Evolutionary conservation across 2,888 invertebrate genomes (phyloP).

Genomic region (Drosophila aldrichi): DNA sequence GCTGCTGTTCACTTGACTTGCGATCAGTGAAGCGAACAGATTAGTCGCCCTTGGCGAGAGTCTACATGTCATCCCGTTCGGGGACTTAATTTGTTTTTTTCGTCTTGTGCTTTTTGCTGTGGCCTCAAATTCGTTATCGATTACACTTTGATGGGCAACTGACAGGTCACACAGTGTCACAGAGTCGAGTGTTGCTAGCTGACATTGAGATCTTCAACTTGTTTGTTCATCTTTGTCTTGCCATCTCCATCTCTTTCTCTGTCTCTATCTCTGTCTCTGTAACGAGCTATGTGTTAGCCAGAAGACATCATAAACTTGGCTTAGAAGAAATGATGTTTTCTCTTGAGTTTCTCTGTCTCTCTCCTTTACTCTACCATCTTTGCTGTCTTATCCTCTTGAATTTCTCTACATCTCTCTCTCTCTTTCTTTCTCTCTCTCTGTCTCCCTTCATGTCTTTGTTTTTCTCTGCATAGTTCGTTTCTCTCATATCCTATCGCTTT

Average conservation of each 20-base stretch:
- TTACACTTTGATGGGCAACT: conserved; percentile 58
- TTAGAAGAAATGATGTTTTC: not conserved
- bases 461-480: no score
- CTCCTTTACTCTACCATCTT: not conserved
- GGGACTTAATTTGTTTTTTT: conserved; percentile 1
- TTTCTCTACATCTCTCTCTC: not conserved
- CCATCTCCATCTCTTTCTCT: not conserved
- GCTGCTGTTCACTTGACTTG: conserved; percentile 24
- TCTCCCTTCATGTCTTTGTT: no score
- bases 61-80: conserved; percentile 23
- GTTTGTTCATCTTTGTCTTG: not conserved
- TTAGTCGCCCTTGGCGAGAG: conserved; percentile 34
- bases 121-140: conserved; percentile 62
- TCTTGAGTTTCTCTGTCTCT: not conserved
- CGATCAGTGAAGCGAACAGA: conserved; percentile 32
- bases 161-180: conserved; percentile 60
- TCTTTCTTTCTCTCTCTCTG: no score
- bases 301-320: not conserved
- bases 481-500: no score
- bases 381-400: no score
- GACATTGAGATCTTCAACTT: conserved; percentile 21
- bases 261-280: conserved; percentile 5
- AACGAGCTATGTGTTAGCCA: conserved; percentile 7
- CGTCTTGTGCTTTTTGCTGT: conserved; percentile 20
- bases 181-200: conserved; percentile 18